Evolutionary conservation across 2,113 vertebrate species (phyloP), one percentile per base, ranked within the genome.

Genomic region (Galeopterus variegatus): DNA sequence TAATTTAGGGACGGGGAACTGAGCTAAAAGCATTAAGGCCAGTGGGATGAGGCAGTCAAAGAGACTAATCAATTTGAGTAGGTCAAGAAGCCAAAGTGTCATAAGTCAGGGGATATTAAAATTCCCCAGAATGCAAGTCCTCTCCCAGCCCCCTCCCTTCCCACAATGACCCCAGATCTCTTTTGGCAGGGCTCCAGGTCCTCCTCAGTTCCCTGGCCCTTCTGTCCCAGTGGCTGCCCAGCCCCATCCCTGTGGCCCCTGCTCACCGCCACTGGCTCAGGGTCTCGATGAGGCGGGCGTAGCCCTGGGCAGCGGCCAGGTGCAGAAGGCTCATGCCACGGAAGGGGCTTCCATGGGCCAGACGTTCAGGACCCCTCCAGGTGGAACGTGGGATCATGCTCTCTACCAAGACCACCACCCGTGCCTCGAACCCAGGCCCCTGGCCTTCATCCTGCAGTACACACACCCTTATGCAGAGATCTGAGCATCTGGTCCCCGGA

Each of bases 321-420:
- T 99, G 99, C 8, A 99, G 98, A 73, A 99, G 99, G 0, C 99
- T 99, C 99, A 99, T 99, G 69, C 99, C 99, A 1, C 99, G 98
- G 98, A 99, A 99, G 91, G 99, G 98, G 85, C 98, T 97, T 0
- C 99, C 98, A n/a, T 99, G 99, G 80, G 98, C 98, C 64, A 99
- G 99, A 36, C 97, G 97, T 89, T 99, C 98, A 79, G 97, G 90
- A 85, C 96, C 84, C 81, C 97, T 97, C 99, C 99, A 99, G 11
- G 96, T 96, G 28, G 98, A 98, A 8, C 98, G 98, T 5, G 97
- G 98, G 98, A 99, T 99, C 99, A 99, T 99, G 58, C 98, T 98
- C 97, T 99, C 99, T 88, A 99, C 99, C 80, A 99, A 97, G 6
- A 98, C 98, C 80, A 99, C 99, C 18, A 99, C 99, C 36, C 99